Conservation (phyloP, 2,888 invertebrate genomes). For the Drosophila leonis region DNA sequence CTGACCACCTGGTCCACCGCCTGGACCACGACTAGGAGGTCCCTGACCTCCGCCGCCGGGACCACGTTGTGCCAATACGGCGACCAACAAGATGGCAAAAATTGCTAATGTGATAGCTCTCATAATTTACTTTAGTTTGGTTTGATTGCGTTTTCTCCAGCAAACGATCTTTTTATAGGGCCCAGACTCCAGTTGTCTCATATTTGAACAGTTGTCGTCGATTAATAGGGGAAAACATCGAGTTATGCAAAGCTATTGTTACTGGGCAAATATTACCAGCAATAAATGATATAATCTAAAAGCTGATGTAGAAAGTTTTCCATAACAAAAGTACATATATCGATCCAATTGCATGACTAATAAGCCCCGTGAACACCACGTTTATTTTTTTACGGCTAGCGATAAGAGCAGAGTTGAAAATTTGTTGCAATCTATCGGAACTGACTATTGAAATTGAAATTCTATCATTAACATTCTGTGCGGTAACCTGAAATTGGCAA, state of each 20-base stretch:
- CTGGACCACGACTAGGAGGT: background rate
- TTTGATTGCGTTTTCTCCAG: background rate
- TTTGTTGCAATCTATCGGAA: conserved; percentile 4
- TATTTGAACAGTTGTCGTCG: conserved; percentile 50
- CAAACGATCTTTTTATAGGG: conserved; percentile 45
- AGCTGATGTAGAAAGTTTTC: conserved; percentile 32
- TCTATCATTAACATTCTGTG: background rate
- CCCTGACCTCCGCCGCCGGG: conserved; percentile 12
- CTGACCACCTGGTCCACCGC: background rate
- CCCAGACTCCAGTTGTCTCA: background rate
- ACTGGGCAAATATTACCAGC: conserved; percentile 25
- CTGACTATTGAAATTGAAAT: background rate
- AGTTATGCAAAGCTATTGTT: conserved; percentile 24
- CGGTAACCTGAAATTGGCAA: conserved; percentile 4
- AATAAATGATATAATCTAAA: conserved; percentile 35
- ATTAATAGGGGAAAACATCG: background rate
- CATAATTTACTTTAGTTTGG: conserved; percentile 30
- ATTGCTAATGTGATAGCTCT: conserved; percentile 51
- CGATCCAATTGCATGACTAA: conserved; percentile 34
- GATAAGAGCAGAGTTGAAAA: conserved; percentile 12
- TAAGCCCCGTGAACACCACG: background rate
- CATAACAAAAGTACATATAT: conserved; percentile 12
- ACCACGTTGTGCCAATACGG: conserved; percentile 47
- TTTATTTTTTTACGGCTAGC: conserved; percentile 15
- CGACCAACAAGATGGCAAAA: conserved; percentile 48